Evolutionary conservation across 2,113 vertebrate genomes (phyloP), one percentile per base, ranked within the genome.

Genomic region (Pollimyrus isidori): DNA sequence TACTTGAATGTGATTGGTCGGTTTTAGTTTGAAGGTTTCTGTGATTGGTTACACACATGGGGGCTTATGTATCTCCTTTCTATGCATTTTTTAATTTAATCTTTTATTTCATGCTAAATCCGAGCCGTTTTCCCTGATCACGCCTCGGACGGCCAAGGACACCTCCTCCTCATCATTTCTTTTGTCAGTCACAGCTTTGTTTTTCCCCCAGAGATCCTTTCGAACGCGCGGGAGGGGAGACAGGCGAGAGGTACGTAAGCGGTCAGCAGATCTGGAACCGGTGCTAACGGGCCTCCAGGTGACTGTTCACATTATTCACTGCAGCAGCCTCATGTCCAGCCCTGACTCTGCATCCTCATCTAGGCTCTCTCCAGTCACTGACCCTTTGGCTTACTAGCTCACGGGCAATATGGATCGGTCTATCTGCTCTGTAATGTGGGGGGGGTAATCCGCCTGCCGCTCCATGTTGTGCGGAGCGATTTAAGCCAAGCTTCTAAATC

Each of bases 201-300:
- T 87, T 90, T 30, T 53, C 48, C 91, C 89, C 26, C 88, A 97
- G 96, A 95, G 92, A 95, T 96, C 90, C 91, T 97, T 45, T 85
- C 92, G 83, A 97, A 95, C 87, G 92, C 93, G 62, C 95, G 92
- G 88, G 88, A 90, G 88, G 96, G 93, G 58, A 95, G 96, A 94
- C 94, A 93, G 89, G 91, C 94, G 92, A 96, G 94, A 95, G 94
- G 95, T 97, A 92, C 90, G 94, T 87, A 45, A 62, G 56, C 39
- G 7, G 21, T 15, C 85, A 42, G 10, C 23, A 56, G 30, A 9
- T 50, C 3, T 86, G 83, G 26, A 26, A 50, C 1, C 83, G n/a
- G 1, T 50, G 45, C 39, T 19, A 23, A 49, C 21, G 21, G 10
- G 7, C 82, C 42, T 11, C 82, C 45, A 85, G 11, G 4, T 9